Conservation (phyloP, 1,140 invertebrate species). For the Halyomorpha halys region DNA sequence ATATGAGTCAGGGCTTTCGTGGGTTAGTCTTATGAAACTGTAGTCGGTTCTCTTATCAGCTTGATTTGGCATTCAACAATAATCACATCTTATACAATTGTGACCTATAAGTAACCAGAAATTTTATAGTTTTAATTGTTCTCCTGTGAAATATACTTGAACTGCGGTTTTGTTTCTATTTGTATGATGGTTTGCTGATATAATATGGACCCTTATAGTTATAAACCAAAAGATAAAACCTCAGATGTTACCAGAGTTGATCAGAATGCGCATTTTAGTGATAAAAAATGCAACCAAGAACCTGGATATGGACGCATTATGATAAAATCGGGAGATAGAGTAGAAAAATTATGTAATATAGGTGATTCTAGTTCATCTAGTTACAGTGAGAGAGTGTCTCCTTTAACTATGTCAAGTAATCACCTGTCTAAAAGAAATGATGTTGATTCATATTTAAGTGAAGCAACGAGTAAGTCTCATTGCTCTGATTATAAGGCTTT, state of each 20-base stretch:
- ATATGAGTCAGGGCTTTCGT: too few relatives aligned
- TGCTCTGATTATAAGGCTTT: conserved; percentile 5
- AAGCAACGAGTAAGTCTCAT: neutral
- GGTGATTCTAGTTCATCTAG: neutral
- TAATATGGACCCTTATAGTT: conserved; percentile 19
- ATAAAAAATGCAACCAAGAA: conserved; percentile 15
- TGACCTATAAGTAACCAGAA: too few relatives aligned
- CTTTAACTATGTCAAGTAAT: neutral
- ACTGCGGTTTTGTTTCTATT: too few relatives aligned
- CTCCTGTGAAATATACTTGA: too few relatives aligned
- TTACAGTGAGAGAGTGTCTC: neutral
- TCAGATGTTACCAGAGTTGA: neutral
- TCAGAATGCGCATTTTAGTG: neutral
- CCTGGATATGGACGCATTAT: conserved; percentile 25
- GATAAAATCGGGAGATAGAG: conserved; percentile 2
- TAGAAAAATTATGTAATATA: neutral
- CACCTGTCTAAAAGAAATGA: neutral
- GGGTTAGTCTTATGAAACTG: too few relatives aligned
- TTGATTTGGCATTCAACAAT: too few relatives aligned
- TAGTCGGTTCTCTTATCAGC: too few relatives aligned
- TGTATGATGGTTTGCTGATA: neutral
- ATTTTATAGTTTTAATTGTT: too few relatives aligned
- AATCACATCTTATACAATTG: too few relatives aligned
- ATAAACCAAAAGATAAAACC: neutral
- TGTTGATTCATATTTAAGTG: neutral